phyloP scores from a whole-genome alignment of 1,140 invertebrate species.

The Nymphalis io region DNA sequence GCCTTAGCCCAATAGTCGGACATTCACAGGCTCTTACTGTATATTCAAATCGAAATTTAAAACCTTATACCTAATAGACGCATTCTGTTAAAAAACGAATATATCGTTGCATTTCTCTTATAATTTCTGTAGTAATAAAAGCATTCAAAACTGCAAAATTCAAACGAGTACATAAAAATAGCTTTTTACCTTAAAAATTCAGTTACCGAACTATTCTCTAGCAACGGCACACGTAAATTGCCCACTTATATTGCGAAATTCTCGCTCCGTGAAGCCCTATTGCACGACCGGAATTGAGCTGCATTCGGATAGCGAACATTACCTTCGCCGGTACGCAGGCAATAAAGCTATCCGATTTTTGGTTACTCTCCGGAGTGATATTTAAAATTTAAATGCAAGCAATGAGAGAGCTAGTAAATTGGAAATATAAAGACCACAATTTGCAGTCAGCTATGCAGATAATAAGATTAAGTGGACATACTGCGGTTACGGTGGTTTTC shows the following conservation, averaged over 20 bases:
- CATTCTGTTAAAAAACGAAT: not conserved
- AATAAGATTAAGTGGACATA: constrained; percentile 5
- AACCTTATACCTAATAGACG: no score
- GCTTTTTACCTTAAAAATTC: constrained; percentile 32
- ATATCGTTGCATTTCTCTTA: not conserved
- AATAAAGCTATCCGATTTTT: constrained; percentile 36
- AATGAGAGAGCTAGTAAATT: constrained; percentile 18
- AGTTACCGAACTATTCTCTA: constrained; percentile 35
- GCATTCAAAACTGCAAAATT: constrained; percentile 20
- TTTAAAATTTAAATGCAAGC: constrained; percentile 22
- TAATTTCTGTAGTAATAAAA: constrained; percentile 13
- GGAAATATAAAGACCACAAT: constrained; percentile 15
- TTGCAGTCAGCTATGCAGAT: constrained; percentile 38
- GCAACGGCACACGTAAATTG: constrained; percentile 39
- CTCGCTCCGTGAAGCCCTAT: constrained; percentile 35
- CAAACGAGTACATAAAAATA: constrained; percentile 21
- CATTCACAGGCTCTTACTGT: no score
- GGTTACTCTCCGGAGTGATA: constrained; percentile 22
- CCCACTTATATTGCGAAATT: constrained; percentile 42
- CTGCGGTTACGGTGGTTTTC: not conserved
- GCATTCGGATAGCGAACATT: constrained; percentile 29
- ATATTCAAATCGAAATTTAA: no score
- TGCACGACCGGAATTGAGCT: constrained; percentile 24
- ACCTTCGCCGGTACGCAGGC: constrained; percentile 17
- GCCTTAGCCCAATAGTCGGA: no score